Base-by-base conservation (phyloP, 2,113 vertebrate species). In the Phylloscopus whistleri region DNA sequence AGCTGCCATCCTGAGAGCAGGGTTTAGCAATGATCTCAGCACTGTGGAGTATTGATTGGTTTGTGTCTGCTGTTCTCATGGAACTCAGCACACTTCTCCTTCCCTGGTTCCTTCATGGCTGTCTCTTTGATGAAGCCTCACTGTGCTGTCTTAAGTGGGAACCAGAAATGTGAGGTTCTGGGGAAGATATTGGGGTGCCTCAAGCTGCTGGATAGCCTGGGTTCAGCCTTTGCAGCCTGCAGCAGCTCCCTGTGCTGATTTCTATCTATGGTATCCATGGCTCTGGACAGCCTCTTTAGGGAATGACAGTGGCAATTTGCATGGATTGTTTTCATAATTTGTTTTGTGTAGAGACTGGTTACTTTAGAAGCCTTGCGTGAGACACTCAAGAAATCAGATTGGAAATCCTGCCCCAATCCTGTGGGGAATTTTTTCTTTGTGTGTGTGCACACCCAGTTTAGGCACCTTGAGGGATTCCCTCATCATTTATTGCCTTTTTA, bases 181-280 rank as follows among this genome's bases (percentile, higher is more conserved):
- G 30, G 39, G 59, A 10, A 69, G 46, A 5, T 24, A 6, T 0
- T 52, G 39, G 21, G 46, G 8, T 80, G 26, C 39, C 51, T 88
- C 13, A 30, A 27, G 72, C 58, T 84, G 3, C 31, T 28, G 49
- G 13, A 1, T 13, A 16, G 30, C 0, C 0, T 43, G 76, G 23
- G 9, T 43, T 83, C 63, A 80, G 43, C 56, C 70, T 75, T 70
- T 18, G 16, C 26, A 7, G 48, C n/a, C 62, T 14, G 16, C 13
- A 69, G 60, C 55, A 69, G 51, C 27, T n/a, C 16, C 16, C 44
- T 20, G 35, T 21, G 55, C 84, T 48, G 41, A 21, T 67, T 33
- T 35, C 46, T 49, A 0, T 35, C 52, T 6, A 0, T 5, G 17
- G 3, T 78, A n/a, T 64, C 74, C 39, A 2, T 70, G 94, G 30